Evolutionary conservation across 2,888 invertebrate species (phyloP).

Genomic region (Caenorhabditis panamensis): DNA sequence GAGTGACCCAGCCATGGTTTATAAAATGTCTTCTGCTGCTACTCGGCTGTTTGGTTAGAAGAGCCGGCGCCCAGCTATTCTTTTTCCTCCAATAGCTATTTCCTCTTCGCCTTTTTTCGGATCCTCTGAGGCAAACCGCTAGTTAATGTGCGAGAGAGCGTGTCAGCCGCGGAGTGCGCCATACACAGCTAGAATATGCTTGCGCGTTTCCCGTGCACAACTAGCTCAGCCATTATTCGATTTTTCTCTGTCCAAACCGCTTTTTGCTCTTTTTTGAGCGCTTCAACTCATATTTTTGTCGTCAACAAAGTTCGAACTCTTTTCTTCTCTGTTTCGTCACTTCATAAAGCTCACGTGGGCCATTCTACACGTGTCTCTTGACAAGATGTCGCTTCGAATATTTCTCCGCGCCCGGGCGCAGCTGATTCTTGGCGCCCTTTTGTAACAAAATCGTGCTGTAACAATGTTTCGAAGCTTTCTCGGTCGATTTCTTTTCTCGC

Average conservation of each 20-base stretch:
- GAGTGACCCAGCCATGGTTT: conserved; percentile 2
- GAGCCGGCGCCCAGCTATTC: conserved; percentile 1
- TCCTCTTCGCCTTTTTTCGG: conserved; percentile 2
- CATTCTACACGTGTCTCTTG: not conserved
- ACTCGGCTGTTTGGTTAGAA: conserved; percentile 6
- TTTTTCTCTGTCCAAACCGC: conserved; percentile 30
- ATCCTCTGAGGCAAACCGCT: conserved; percentile 16
- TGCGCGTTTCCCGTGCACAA: conserved; percentile 49
- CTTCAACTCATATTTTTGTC: not conserved
- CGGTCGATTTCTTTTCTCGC: not conserved
- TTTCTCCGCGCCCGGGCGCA: not conserved
- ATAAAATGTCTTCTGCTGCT: not conserved
- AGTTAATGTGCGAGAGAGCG: conserved; percentile 30
- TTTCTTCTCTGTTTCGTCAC: not conserved
- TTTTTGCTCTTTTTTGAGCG: conserved; percentile 33
- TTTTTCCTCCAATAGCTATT: conserved; percentile 10
- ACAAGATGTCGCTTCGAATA: not conserved
- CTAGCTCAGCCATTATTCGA: conserved; percentile 44
- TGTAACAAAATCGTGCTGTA: not conserved
- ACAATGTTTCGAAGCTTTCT: not conserved
- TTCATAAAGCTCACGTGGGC: not conserved
- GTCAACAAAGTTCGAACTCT: not conserved
- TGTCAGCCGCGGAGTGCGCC: conserved; percentile 1
- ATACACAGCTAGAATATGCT: conserved; percentile 29
- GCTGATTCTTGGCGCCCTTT: not conserved